phyloP scores from a whole-genome alignment of 2,888 invertebrate species.

The Dexiosoma caninum region DNA sequence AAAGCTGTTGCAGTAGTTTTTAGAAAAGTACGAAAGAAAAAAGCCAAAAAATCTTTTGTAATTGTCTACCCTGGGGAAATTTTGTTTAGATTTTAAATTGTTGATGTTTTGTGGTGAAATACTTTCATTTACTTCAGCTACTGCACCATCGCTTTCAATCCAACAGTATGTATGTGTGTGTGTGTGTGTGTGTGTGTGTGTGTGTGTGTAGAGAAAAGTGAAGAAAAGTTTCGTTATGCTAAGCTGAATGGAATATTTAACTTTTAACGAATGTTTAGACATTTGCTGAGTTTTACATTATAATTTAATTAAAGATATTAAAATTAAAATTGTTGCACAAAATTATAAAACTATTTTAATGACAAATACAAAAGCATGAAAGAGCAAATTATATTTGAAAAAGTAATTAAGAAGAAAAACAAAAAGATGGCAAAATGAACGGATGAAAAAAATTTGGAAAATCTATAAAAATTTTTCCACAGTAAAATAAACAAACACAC shows the following conservation, averaged over 20 bases:
- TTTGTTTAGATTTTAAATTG: constrained; percentile 62
- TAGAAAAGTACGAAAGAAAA: background rate
- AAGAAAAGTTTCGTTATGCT: background rate
- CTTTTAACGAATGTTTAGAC: too few relatives aligned
- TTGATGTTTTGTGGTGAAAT: constrained; percentile 60
- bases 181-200: too few relatives aligned
- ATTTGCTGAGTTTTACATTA: background rate
- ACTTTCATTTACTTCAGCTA: background rate
- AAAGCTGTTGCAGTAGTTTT: constrained; percentile 2
- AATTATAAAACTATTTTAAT: background rate
- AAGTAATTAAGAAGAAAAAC: background rate
- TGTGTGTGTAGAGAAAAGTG: too few relatives aligned
- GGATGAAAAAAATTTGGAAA: too few relatives aligned
- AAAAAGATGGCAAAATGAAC: too few relatives aligned
- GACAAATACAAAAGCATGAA: too few relatives aligned
- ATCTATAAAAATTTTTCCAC: too few relatives aligned
- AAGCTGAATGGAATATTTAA: background rate
- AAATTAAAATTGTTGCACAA: constrained; percentile 9
- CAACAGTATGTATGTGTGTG: background rate
- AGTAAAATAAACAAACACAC: too few relatives aligned
- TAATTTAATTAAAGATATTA: constrained; percentile 51
- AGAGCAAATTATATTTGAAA: background rate
- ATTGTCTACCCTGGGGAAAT: constrained; percentile 60
- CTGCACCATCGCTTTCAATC: background rate
- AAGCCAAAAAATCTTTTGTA: constrained; percentile 45